Conservation (phyloP, 2,113 vertebrate species). For the Beaufortia kweichowensis region DNA sequence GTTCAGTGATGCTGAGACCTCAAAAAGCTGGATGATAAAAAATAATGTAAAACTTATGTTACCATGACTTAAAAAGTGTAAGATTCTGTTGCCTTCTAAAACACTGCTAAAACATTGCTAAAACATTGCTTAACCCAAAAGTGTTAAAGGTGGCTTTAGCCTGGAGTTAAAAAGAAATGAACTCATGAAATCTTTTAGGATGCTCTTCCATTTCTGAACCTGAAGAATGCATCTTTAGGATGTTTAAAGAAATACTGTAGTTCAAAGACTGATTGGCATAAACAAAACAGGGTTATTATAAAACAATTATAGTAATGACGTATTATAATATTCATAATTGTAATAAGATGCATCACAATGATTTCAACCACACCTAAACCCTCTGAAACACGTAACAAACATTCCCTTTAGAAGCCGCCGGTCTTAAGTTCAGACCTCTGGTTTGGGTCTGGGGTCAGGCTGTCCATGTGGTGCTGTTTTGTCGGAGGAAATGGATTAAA, state of each 20-base stretch:
- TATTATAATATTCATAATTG: slow-evolving; percentile 1
- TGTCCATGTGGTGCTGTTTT: slow-evolving; percentile 72
- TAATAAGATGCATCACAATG: too few species aligned
- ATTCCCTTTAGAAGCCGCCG: neutral
- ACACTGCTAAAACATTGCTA: too few species aligned
- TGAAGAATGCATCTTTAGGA: neutral
- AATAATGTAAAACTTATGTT: too few species aligned
- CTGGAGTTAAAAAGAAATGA: neutral
- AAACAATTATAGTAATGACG: too few species aligned
- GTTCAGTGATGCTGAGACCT: too few species aligned
- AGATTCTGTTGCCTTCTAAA: too few species aligned
- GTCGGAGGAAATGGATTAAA: slow-evolving; percentile 73
- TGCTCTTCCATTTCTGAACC: neutral
- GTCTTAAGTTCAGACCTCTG: neutral
- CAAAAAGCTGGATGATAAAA: too few species aligned
- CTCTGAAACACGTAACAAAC: neutral
- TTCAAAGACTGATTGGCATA: too few species aligned
- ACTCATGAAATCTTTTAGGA: neutral
- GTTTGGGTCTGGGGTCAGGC: slow-evolving; percentile 57
- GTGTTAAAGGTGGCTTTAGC: too few species aligned
- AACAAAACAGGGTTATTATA: too few species aligned
- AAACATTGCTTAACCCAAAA: too few species aligned
- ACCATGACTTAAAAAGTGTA: too few species aligned
- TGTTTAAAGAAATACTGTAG: neutral
- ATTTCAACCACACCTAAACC: neutral